phyloP scores from a whole-genome alignment of 2,888 invertebrate species.

The Nomada lathburiana region DNA sequence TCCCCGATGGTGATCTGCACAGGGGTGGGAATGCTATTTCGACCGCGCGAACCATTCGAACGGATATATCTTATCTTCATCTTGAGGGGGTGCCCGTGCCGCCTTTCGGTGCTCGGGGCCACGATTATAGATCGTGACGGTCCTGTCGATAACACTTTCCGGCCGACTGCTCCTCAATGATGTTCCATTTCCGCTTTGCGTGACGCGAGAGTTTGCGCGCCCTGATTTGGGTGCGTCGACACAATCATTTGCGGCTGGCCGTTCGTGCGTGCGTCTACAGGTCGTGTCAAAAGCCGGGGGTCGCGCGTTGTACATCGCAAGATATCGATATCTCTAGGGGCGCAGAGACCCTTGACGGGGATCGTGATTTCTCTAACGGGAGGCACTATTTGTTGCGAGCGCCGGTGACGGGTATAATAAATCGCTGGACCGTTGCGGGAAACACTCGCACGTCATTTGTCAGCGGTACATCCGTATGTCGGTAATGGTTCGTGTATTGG shows the following conservation, averaged over 20 bases:
- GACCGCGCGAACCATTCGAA: conserved; percentile 31
- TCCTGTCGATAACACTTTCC: conserved; percentile 70
- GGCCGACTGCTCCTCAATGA: conserved; percentile 72
- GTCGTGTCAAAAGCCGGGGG: conserved; percentile 37
- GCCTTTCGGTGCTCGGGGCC: conserved; percentile 46
- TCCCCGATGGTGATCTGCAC: conserved; percentile 58
- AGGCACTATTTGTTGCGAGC: background rate
- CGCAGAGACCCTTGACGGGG: background rate
- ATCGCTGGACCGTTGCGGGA: background rate
- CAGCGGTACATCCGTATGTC: background rate
- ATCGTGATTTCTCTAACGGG: background rate
- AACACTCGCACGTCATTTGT: background rate
- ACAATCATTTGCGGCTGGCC: conserved; percentile 54
- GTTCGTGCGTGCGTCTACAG: conserved; percentile 44
- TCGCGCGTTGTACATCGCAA: background rate
- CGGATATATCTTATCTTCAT: conserved; percentile 67
- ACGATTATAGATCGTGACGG: conserved; percentile 60
- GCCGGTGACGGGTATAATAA: background rate
- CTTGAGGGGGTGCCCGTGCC: conserved; percentile 40
- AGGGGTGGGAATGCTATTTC: conserved; percentile 45
- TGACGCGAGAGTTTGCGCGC: conserved; percentile 66
- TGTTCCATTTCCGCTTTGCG: conserved; percentile 76
- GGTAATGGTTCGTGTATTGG: background rate
- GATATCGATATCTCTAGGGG: background rate
- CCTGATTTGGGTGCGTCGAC: conserved; percentile 51